Evolutionary conservation across 2,888 invertebrate genomes (phyloP).

Genomic region (Habroteleia sp.): DNA sequence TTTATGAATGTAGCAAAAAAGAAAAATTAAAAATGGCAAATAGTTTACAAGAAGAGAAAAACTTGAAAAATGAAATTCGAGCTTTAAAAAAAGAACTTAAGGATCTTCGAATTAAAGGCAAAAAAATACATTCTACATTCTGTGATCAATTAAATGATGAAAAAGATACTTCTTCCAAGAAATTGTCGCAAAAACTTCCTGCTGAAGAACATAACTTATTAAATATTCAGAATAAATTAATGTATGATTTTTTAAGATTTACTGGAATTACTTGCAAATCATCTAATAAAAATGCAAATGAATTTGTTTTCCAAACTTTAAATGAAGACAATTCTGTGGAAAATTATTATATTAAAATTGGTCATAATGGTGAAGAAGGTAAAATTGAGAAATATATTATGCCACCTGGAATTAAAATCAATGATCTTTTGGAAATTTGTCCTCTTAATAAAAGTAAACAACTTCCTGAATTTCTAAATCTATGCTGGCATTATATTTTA

Average conservation of each 20-base stretch:
- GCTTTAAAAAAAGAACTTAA: background rate
- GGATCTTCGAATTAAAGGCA: background rate
- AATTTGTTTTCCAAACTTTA: background rate
- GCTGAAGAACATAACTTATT: no score
- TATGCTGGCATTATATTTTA: no score
- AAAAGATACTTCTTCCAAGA: no score
- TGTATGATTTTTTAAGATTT: background rate
- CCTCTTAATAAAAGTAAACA: background rate
- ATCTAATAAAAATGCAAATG: background rate
- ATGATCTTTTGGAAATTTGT: background rate
- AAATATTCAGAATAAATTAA: background rate
- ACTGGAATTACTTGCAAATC: background rate
- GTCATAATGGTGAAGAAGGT: background rate
- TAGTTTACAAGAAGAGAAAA: no score
- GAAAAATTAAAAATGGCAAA: no score
- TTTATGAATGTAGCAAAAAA: no score
- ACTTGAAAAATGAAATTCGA: background rate
- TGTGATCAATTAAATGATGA: no score
- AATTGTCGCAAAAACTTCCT: no score
- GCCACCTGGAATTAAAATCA: background rate
- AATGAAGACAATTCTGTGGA: background rate
- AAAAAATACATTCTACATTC: no score
- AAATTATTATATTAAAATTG: background rate
- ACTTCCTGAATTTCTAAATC: background rate
- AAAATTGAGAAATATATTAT: background rate